phyloP scores from a whole-genome alignment of 2,113 vertebrate genomes.

The Calidris pygmaea region DNA sequence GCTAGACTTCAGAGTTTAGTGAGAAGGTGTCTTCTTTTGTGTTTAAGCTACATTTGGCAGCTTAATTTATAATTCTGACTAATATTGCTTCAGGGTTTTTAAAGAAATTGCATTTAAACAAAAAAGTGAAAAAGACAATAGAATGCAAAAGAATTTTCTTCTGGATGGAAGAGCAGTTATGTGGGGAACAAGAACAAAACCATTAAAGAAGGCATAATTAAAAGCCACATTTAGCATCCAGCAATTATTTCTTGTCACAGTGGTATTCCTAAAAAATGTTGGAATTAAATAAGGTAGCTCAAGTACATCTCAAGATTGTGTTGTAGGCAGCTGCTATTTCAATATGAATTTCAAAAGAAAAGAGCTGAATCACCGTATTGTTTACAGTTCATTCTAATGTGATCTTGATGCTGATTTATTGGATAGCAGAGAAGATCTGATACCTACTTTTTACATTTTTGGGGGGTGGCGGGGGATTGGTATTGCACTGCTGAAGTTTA shows the following conservation, averaged over 20 bases:
- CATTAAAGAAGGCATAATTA: background rate
- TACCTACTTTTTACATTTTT: background rate
- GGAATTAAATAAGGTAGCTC: background rate
- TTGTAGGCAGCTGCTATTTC: background rate
- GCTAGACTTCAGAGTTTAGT: background rate
- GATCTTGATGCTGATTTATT: background rate
- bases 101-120: background rate
- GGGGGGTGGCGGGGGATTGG: fast-evolving
- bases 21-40: background rate
- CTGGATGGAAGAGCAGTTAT: background rate
- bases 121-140: background rate
- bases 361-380: background rate
- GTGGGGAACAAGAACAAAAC: background rate
- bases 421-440: background rate
- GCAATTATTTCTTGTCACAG: background rate
- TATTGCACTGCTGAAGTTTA: background rate
- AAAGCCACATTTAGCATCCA: background rate
- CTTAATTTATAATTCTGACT: background rate
- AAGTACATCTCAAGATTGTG: background rate
- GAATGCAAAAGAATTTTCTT: background rate
- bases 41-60: background rate
- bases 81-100: background rate
- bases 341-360: background rate
- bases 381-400: background rate
- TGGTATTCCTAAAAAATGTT: background rate